Conservation (phyloP, 2,888 invertebrate genomes). For the Microchrysa polita region DNA sequence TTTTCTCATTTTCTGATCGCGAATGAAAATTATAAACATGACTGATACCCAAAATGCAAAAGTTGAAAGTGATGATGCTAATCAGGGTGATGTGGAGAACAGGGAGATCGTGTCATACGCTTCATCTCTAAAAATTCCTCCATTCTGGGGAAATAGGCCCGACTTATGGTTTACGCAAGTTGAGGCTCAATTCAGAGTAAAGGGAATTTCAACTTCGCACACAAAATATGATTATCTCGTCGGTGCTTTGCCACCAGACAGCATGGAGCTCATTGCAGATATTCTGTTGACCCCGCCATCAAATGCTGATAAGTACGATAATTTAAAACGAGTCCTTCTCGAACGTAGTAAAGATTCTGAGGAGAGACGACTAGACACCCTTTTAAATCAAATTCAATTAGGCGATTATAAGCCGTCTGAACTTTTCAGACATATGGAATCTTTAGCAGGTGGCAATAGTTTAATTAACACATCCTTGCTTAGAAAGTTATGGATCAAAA, state of each 20-base stretch:
- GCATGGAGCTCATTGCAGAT: conserved; percentile 43
- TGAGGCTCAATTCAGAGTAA: conserved; percentile 38
- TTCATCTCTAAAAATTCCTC: not conserved
- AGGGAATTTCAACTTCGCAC: conserved; percentile 36
- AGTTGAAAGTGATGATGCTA: not conserved
- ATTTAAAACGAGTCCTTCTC: conserved; percentile 19
- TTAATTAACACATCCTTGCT: not conserved
- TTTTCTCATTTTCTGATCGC: no score
- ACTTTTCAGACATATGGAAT: conserved; percentile 1
- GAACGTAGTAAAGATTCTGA: conserved; percentile 36
- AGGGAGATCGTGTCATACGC: not conserved
- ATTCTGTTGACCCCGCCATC: conserved; percentile 25
- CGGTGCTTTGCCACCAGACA: conserved; percentile 17
- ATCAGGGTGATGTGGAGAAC: not conserved
- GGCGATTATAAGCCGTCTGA: no score
- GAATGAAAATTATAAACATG: no score
- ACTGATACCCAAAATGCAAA: no score
- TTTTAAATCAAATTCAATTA: no score
- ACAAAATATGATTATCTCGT: conserved; percentile 42
- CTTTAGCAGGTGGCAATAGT: conserved; percentile 18
- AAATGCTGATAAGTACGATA: conserved; percentile 28
- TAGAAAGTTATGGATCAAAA: not conserved
- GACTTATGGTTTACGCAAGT: conserved; percentile 38
- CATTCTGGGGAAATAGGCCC: conserved; percentile 40
- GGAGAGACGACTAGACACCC: conserved; percentile 28